These are phyloP conservation scores for Dryococelus australis DNA, from an alignment of 2,888 invertebrate species.

Conservation along the genomic window DNA sequence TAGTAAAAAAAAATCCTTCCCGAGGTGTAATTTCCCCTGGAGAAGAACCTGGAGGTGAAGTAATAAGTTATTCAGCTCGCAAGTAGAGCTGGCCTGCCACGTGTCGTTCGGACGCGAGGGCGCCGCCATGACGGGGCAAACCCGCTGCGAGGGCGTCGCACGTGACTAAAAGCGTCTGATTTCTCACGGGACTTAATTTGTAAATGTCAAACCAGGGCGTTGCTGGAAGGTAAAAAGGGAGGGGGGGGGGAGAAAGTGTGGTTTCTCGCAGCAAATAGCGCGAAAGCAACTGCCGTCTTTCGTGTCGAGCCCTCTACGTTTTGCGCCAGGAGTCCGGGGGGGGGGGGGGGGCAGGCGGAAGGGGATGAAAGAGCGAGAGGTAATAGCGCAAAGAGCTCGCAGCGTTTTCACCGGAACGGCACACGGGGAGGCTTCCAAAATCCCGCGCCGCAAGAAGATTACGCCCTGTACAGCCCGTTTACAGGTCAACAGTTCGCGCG, in stretches of 20 bases:
- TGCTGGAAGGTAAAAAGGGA: neutral
- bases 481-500: conserved; percentile 1
- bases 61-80: neutral
- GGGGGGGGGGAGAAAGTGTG: neutral
- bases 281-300: neutral
- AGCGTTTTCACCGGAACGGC: neutral
- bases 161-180: conserved; percentile 1
- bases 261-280: neutral
- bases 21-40: neutral
- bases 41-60: neutral
- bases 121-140: no score
- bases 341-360: neutral
- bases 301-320: no score
- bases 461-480: neutral
- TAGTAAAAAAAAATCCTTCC: neutral
- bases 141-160: neutral
- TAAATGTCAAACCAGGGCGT: neutral
- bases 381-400: neutral
- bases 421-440: neutral
- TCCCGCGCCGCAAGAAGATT: conserved; percentile 9
- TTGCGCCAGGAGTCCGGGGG: neutral
- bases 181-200: conserved; percentile 16
- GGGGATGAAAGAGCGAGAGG: neutral
- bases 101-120: no score
- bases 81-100: neutral